Percentiles rank a stretch among this genome's conserved stretches.
phyloP scores from a whole-genome alignment of 2,888 invertebrate genomes.

The Noctua janthina region DNA sequence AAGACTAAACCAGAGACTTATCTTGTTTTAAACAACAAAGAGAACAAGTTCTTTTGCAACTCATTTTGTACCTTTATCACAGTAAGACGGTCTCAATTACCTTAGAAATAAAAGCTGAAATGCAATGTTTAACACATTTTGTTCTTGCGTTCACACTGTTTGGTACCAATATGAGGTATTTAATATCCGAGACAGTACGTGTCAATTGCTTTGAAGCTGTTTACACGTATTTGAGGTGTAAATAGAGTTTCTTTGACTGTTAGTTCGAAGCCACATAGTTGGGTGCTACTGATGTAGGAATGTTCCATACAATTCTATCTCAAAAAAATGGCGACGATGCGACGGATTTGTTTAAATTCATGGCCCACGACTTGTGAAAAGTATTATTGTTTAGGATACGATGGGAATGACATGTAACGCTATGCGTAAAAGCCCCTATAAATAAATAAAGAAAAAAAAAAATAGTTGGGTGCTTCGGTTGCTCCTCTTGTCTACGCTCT shows the following conservation, averaged over 20 bases:
- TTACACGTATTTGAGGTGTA: slow-evolving; percentile 72
- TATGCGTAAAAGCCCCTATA: too few species aligned
- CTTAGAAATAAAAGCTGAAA: slow-evolving; percentile 17
- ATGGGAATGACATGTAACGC: too few species aligned
- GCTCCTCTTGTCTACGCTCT: not conserved
- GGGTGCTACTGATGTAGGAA: not conserved
- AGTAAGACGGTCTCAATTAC: not conserved
- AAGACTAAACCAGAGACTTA: not conserved
- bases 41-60: not conserved
- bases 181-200: slow-evolving; percentile 73
- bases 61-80: slow-evolving; percentile 9
- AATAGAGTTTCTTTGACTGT: slow-evolving; percentile 5
- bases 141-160: slow-evolving; percentile 28
- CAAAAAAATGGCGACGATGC: too few species aligned
- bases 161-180: slow-evolving; percentile 49
- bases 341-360: too few species aligned
- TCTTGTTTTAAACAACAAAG: not conserved
- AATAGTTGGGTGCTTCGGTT: too few species aligned
- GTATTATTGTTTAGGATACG: too few species aligned
- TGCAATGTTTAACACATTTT: slow-evolving; percentile 28
- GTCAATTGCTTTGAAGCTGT: slow-evolving; percentile 67
- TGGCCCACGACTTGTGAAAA: too few species aligned
- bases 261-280: not conserved
- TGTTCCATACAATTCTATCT: too few species aligned
- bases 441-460: too few species aligned